A percentile compares a stretch with the other conserved stretches of the same genome.
Conservation (phyloP, 2,797 vertebrate species). For the Microchirus variegatus region DNA sequence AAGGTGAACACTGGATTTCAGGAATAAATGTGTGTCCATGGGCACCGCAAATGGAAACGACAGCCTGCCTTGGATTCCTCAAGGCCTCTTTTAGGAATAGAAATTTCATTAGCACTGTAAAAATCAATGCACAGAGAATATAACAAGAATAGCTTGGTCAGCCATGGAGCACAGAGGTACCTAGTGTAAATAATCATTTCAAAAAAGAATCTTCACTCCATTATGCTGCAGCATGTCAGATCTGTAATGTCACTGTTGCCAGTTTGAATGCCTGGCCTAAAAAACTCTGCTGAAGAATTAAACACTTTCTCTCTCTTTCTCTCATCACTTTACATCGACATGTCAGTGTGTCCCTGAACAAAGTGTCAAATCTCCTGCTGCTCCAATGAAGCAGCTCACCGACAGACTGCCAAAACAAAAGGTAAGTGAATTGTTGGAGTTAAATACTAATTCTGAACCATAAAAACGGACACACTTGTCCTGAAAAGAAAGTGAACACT, state of each 20-base stretch:
- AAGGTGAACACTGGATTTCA: constrained; percentile 35
- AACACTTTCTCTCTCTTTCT: too few relatives aligned
- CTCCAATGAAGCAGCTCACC: constrained; percentile 1
- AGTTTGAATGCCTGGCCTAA: too few relatives aligned
- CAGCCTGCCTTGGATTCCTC: constrained; percentile 22
- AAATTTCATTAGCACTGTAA: constrained; percentile 26
- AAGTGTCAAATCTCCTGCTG: background rate
- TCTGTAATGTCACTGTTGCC: background rate
- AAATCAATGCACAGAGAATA: constrained; percentile 36
- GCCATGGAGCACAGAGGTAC: background rate
- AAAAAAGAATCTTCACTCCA: background rate
- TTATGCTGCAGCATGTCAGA: background rate
- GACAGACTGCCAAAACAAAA: background rate
- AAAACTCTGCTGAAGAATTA: too few relatives aligned
- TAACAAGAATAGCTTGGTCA: constrained; percentile 14
- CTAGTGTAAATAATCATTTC: background rate
- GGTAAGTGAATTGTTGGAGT: background rate
- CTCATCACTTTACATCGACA: background rate
- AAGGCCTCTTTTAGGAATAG: constrained; percentile 12
- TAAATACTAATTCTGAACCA: too few relatives aligned
- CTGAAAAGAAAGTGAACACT: too few relatives aligned
- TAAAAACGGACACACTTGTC: too few relatives aligned
- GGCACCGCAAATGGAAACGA: constrained; percentile 35
- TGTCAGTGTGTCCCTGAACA: background rate
- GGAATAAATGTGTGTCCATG: constrained; percentile 43